Conservation (phyloP, 2,888 invertebrate genomes). For the Neoscelio sp. region DNA sequence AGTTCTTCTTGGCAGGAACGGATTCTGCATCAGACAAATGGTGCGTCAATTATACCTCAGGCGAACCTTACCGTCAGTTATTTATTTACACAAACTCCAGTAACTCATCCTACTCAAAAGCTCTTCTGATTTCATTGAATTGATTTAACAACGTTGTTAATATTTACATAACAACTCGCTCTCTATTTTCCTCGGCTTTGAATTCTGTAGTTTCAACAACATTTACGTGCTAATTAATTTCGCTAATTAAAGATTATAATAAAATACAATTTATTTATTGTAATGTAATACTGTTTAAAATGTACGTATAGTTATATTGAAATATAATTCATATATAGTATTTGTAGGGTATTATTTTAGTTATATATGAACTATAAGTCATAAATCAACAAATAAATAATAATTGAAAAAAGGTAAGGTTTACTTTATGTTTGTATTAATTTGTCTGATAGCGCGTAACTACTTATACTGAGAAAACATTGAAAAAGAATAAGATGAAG, state of each 20-base stretch:
- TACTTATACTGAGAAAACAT: too few relatives aligned
- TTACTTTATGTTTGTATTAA: too few relatives aligned
- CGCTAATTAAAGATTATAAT: not conserved
- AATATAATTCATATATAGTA: too few relatives aligned
- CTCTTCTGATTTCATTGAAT: not conserved
- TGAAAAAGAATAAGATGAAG: too few relatives aligned
- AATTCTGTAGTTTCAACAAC: not conserved
- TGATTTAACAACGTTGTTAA: constrained; percentile 29
- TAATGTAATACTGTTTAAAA: too few relatives aligned
- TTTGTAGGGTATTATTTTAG: too few relatives aligned
- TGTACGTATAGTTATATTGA: too few relatives aligned
- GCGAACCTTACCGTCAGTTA: constrained; percentile 14
- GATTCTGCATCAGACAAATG: constrained; percentile 83
- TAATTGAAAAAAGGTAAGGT: too few relatives aligned
- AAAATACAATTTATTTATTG: too few relatives aligned
- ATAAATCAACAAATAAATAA: too few relatives aligned
- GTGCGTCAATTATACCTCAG: constrained; percentile 32
- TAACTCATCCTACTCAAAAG: not conserved
- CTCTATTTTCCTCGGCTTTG: not conserved
- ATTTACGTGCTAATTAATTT: not conserved
- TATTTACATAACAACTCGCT: constrained; percentile 3
- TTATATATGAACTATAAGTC: too few relatives aligned
- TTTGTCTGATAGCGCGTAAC: too few relatives aligned
- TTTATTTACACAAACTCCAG: constrained; percentile 18
- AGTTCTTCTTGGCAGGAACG: constrained; percentile 83